These are phyloP conservation scores for Muscina levida DNA, from an alignment of 2,888 invertebrate genomes.

Conservation along the genomic window DNA sequence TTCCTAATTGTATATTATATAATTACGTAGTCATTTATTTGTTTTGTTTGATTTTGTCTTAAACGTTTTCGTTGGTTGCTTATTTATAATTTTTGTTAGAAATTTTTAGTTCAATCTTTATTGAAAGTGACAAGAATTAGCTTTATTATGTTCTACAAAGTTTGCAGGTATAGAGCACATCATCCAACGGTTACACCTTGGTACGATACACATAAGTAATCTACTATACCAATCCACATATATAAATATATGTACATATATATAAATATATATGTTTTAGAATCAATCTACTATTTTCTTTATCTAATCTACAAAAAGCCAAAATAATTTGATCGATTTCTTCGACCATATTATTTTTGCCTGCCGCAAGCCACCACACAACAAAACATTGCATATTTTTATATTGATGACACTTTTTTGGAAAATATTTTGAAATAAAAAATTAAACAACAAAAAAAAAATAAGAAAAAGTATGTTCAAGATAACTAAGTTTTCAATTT, in stretches of 20 bases:
- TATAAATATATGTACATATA: constrained; percentile 8
- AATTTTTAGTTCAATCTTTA: neutral
- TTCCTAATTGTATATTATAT: constrained; percentile 7
- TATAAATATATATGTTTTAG: neutral
- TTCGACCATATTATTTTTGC: neutral
- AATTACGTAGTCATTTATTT: constrained; percentile 13
- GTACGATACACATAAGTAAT: too few relatives aligned
- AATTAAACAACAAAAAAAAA: neutral
- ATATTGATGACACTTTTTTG: neutral
- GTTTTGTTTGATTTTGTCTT: constrained; percentile 19
- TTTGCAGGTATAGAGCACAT: too few relatives aligned
- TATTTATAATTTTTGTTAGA: constrained; percentile 11
- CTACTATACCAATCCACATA: too few relatives aligned
- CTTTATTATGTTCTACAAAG: too few relatives aligned
- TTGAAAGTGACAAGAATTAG: constrained; percentile 11
- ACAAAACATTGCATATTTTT: constrained; percentile 13
- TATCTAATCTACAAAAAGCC: neutral
- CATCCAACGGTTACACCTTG: too few relatives aligned
- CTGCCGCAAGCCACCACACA: constrained; percentile 26
- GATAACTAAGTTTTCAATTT: neutral
- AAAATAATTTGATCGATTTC: neutral
- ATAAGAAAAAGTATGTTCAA: too few relatives aligned
- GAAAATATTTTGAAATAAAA: neutral
- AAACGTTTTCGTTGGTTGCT: constrained; percentile 13
- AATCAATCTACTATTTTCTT: neutral